Percentiles rank a stretch among this genome's conserved stretches.
Conservation (phyloP, 2,113 vertebrate genomes). For the Carettochelys insculpta region DNA sequence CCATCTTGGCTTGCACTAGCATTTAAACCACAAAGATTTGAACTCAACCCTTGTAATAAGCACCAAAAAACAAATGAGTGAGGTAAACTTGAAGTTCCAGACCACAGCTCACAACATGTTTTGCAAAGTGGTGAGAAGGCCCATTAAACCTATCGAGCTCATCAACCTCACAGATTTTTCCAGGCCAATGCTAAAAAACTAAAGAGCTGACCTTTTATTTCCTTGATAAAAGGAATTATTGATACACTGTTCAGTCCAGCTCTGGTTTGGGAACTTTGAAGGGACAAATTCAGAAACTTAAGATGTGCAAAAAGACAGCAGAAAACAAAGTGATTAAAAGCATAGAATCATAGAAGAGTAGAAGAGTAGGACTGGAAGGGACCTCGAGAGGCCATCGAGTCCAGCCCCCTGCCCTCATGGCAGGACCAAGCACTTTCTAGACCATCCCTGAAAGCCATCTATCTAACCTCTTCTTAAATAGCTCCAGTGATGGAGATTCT, state of each 20-base stretch:
- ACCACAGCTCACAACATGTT: accelerated
- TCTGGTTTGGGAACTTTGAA: background rate
- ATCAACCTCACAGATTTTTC: background rate
- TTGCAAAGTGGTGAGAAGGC: background rate
- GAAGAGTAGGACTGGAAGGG: too few relatives aligned
- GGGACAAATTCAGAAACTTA: background rate
- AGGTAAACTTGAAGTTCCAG: background rate
- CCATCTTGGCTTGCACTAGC: background rate
- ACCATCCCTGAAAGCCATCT: too few relatives aligned
- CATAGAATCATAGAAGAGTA: too few relatives aligned
- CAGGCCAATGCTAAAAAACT: background rate
- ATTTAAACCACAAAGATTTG: background rate
- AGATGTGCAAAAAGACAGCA: background rate
- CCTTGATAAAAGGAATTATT: background rate
- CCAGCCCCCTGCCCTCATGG: too few relatives aligned
- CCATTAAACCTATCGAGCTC: background rate
- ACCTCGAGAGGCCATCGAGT: too few relatives aligned
- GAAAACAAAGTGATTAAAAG: background rate
- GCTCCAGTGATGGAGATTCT: too few relatives aligned
- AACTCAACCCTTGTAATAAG: conserved; percentile 1
- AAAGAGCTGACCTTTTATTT: background rate
- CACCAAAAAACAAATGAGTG: conserved; percentile 25
- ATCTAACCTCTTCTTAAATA: too few relatives aligned
- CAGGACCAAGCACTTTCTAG: too few relatives aligned
- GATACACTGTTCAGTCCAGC: background rate